phyloP scores from a whole-genome alignment of 2,113 vertebrate species.

The Cervus canadensis region DNA sequence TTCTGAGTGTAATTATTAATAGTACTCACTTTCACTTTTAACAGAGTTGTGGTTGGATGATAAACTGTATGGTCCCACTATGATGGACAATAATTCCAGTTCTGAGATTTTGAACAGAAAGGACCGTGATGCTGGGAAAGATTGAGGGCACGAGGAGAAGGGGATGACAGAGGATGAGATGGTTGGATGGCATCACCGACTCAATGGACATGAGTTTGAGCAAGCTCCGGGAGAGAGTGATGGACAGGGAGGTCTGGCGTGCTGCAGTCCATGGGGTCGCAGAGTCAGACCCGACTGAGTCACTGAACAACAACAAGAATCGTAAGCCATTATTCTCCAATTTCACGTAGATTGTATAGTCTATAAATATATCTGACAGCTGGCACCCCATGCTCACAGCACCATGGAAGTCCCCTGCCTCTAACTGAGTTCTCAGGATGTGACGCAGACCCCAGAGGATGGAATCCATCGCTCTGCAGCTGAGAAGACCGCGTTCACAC shows the following conservation, averaged over 20 bases:
- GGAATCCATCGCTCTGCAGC: background rate
- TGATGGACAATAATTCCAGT: too few relatives aligned
- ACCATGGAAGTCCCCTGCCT: fast-evolving
- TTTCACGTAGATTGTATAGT: background rate
- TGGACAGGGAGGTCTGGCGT: background rate
- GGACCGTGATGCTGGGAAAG: background rate
- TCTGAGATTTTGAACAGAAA: background rate
- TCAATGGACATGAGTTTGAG: background rate
- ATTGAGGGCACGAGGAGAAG: background rate
- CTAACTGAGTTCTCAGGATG: background rate
- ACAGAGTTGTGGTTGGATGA: too few relatives aligned
- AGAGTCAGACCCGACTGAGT: background rate
- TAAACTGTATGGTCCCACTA: too few relatives aligned
- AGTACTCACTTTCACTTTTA: too few relatives aligned
- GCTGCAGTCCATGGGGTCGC: background rate
- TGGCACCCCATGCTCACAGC: background rate
- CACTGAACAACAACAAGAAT: background rate
- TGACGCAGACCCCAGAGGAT: background rate
- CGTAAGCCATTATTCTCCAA: background rate
- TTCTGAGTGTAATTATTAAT: too few relatives aligned
- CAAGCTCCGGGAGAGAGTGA: background rate
- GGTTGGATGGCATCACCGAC: background rate
- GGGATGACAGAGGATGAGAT: background rate
- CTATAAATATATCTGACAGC: background rate
- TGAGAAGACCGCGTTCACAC: background rate